These are phyloP conservation scores for Scaptomyza polygonia DNA, from an alignment of 2,888 invertebrate species.

Conservation along the genomic window DNA sequence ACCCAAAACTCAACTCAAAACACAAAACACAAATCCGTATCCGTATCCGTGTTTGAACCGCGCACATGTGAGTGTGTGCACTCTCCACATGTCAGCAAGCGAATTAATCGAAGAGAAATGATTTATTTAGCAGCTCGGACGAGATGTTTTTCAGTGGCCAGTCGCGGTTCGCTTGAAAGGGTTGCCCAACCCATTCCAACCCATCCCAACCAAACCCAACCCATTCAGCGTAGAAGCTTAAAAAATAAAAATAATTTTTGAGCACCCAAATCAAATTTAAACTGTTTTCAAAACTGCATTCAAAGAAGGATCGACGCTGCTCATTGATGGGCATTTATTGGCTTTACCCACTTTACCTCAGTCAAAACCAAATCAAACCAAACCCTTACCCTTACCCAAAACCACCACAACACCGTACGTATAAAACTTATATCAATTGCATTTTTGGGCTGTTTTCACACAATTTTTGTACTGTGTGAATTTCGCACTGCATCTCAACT, in stretches of 20 bases:
- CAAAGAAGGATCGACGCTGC: constrained; percentile 45
- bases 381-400: constrained; percentile 12
- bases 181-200: constrained; percentile 53
- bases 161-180: constrained; percentile 48
- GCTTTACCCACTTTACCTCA: constrained; percentile 47
- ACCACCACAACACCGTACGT: constrained; percentile 1
- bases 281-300: constrained; percentile 80
- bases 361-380: constrained; percentile 17
- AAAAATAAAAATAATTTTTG: constrained; percentile 12
- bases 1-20: constrained; percentile 1
- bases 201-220: constrained; percentile 25
- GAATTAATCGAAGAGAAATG: constrained; percentile 85
- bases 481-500: constrained; percentile 51
- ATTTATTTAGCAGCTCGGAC: constrained; percentile 82
- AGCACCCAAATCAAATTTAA: constrained; percentile 80
- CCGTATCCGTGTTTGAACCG: constrained; percentile 12
- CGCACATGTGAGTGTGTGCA: constrained; percentile 37
- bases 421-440: constrained; percentile 34
- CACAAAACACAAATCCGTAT: constrained; percentile 2
- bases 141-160: constrained; percentile 74
- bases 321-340: constrained; percentile 79
- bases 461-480: constrained; percentile 57
- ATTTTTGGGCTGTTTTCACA: constrained; percentile 54
- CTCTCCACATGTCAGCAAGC: constrained; percentile 84
- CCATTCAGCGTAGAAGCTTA: constrained; percentile 8